A percentile compares a stretch with the other conserved stretches of the same genome.
These are phyloP conservation scores for Agriopis aurantiaria DNA, from an alignment of 2,888 invertebrate genomes.

Conservation along the genomic window DNA sequence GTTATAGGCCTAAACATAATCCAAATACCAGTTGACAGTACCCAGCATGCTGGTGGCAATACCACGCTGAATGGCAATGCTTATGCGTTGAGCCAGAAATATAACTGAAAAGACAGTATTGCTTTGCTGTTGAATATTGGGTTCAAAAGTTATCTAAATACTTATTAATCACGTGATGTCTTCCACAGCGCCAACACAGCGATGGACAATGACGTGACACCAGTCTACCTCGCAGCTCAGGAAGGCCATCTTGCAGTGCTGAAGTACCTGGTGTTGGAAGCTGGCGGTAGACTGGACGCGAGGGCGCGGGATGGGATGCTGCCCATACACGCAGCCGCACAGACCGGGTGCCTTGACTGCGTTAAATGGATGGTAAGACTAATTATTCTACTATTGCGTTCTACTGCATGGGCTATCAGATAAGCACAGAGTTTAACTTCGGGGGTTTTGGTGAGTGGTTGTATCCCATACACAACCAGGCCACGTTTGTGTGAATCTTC, in stretches of 20 bases:
- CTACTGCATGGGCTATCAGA: too few relatives aligned
- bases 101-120: too few relatives aligned
- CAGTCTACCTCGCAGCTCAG: slow-evolving; percentile 95
- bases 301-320: slow-evolving; percentile 96
- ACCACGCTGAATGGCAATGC: too few relatives aligned
- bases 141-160: neutral
- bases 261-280: slow-evolving; percentile 93
- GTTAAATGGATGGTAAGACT: slow-evolving; percentile 95
- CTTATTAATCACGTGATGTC: slow-evolving; percentile 23
- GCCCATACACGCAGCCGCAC: slow-evolving; percentile 95
- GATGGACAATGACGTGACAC: slow-evolving; percentile 97
- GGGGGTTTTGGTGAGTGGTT: too few relatives aligned
- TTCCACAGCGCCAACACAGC: slow-evolving; percentile 93
- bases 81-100: too few relatives aligned
- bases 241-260: slow-evolving; percentile 95
- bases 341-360: slow-evolving; percentile 95
- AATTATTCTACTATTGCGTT: neutral
- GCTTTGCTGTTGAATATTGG: too few relatives aligned
- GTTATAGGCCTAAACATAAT: too few relatives aligned
- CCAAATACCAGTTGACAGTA: too few relatives aligned
- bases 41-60: too few relatives aligned
- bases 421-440: too few relatives aligned
- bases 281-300: slow-evolving; percentile 93
- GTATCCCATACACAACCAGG: too few relatives aligned
- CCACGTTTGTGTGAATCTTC: too few relatives aligned